These are phyloP conservation scores for Stenoptilia bipunctidactyla DNA, from an alignment of 2,888 invertebrate genomes.

Conservation along the genomic window DNA sequence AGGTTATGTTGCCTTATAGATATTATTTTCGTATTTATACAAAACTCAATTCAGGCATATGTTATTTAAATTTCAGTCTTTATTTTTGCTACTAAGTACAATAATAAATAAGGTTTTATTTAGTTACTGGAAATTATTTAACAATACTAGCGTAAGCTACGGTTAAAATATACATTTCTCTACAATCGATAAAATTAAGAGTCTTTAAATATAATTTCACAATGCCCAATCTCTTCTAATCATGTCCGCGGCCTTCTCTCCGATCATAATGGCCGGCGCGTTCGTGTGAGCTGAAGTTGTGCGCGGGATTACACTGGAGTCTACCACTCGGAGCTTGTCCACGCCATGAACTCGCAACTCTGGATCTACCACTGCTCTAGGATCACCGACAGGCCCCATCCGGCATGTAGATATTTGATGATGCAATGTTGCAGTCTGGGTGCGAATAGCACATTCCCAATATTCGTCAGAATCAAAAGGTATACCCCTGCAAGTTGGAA, in stretches of 20 bases:
- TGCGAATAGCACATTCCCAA: slow-evolving; percentile 77
- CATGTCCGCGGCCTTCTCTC: slow-evolving; percentile 78
- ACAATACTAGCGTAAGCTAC: no score
- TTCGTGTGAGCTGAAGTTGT: slow-evolving; percentile 77
- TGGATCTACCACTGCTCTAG: slow-evolving; percentile 74
- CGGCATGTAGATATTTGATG: slow-evolving; percentile 79
- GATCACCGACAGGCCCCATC: slow-evolving; percentile 77
- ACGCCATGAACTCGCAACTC: slow-evolving; percentile 74
- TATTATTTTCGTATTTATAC: no score
- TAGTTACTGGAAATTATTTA: no score
- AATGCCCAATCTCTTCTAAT: slow-evolving; percentile 61
- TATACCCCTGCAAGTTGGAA: slow-evolving; percentile 61
- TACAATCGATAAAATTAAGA: no score
- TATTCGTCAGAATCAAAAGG: slow-evolving; percentile 74
- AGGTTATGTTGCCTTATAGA: no score
- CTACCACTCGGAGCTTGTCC: slow-evolving; percentile 72
- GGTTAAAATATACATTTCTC: neutral
- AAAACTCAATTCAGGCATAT: no score
- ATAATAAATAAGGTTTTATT: no score
- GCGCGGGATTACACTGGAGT: slow-evolving; percentile 77
- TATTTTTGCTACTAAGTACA: no score
- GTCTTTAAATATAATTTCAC: no score
- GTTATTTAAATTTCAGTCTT: no score
- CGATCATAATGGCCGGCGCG: slow-evolving; percentile 79
- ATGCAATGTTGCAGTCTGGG: slow-evolving; percentile 72